These are phyloP conservation scores for Nesogale talazaci DNA, from an alignment of 2,113 vertebrate genomes.

Conservation along the genomic window DNA sequence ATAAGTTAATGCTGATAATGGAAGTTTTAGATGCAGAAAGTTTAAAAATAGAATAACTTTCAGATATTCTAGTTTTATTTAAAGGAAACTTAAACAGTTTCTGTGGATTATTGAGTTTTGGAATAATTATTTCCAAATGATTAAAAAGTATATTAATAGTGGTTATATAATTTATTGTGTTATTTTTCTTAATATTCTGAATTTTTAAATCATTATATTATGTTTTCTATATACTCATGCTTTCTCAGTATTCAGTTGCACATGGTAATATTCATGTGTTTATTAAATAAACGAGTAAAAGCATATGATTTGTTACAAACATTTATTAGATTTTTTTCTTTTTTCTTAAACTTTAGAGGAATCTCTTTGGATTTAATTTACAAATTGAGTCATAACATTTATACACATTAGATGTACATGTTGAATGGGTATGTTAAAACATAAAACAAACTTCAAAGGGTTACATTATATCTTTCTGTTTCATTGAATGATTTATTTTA, in stretches of 20 bases:
- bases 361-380: not conserved
- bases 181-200: not conserved
- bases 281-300: conserved; percentile 44
- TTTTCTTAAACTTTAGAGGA: not conserved
- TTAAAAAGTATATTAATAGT: conserved; percentile 8
- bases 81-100: not conserved
- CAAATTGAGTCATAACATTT: conserved; percentile 14
- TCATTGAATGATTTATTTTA: conserved; percentile 60
- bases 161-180: conserved; percentile 13
- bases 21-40: conserved; percentile 59
- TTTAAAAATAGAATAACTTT: not conserved
- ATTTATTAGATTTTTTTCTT: conserved; percentile 37
- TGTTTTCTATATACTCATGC: conserved; percentile 17
- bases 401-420: not conserved
- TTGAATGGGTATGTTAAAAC: conserved; percentile 16
- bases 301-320: not conserved
- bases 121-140: conserved; percentile 43
- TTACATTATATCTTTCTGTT: conserved; percentile 47
- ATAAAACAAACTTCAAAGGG: not conserved
- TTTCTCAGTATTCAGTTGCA: conserved; percentile 3
- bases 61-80: conserved; percentile 40
- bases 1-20: conserved; percentile 38
- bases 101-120: not conserved
- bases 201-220: conserved; percentile 42
- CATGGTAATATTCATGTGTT: not conserved